Percentiles rank a stretch among this genome's conserved stretches.
These are phyloP conservation scores for Myotis vivesi DNA, from an alignment of 2,797 vertebrate species.

Conservation along the genomic window DNA sequence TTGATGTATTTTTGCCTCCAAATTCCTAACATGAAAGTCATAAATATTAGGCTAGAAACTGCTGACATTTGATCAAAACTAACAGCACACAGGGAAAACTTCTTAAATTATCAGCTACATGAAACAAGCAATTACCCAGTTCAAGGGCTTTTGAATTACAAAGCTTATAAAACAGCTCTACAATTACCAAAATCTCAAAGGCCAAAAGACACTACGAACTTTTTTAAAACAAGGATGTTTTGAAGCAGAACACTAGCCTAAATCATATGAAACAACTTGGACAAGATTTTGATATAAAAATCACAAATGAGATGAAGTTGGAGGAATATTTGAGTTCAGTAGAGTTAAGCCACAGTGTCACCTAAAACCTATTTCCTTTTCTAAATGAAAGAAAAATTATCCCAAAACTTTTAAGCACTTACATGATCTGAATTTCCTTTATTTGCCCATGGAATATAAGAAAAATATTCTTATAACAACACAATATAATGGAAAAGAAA, in stretches of 20 bases:
- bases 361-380: slow-evolving; percentile 70
- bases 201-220: slow-evolving; percentile 33
- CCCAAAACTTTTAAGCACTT: slow-evolving; percentile 59
- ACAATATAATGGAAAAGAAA: slow-evolving; percentile 1
- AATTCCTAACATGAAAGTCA: slow-evolving; percentile 65
- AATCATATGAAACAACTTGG: slow-evolving; percentile 37
- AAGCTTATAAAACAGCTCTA: slow-evolving; percentile 68
- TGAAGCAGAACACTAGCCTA: slow-evolving; percentile 63
- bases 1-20: slow-evolving; percentile 59
- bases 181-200: slow-evolving; percentile 41
- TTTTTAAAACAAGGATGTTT: slow-evolving; percentile 40
- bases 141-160: slow-evolving; percentile 66
- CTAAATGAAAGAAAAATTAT: slow-evolving; percentile 45
- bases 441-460: slow-evolving; percentile 52
- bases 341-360: slow-evolving; percentile 49
- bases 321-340: slow-evolving; percentile 53
- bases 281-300: slow-evolving; percentile 67
- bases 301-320: slow-evolving; percentile 53
- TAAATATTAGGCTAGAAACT: slow-evolving; percentile 70
- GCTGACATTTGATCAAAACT: slow-evolving; percentile 67
- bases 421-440: slow-evolving; percentile 50
- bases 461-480: slow-evolving; percentile 33
- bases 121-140: slow-evolving; percentile 68
- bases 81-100: slow-evolving; percentile 59
- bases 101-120: slow-evolving; percentile 47